Base-by-base conservation (phyloP, 2,113 vertebrate genomes). In the Stictonetta naevosa region DNA sequence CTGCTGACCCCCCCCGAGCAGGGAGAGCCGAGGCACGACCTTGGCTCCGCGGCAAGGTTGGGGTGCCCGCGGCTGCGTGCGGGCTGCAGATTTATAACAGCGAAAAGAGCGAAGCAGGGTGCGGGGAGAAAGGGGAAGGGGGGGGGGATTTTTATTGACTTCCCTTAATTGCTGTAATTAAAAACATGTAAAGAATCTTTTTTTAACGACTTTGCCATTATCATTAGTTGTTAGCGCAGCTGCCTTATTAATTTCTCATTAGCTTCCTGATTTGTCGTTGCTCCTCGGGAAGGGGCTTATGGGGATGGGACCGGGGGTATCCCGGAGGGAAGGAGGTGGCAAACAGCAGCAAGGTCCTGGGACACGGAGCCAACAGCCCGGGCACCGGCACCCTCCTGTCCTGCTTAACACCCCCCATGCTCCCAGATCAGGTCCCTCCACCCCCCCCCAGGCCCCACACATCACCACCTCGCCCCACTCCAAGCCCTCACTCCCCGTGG, bases 161-260 rank as follows among this genome's bases (percentile, higher is more conserved):
- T 90, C 95, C 81, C 89, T 97, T 98, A 98, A 98, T 98, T 96
- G 96, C 96, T 97, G 98, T 98, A 98, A 98, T 98, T 98, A 98
- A 98, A 98, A 98, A 97, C 97, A 97, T 86, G 97, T 97, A 98
- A 98, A 98, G 96, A 97, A 98, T 97, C 97, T 97, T 96, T 98
- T 97, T 97, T 97, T 97, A 98, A 98, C 10, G 97, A 98, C 98
- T 97, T 97, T 94, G 95, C 97, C 97, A 98, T 98, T 98, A 98
- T 93, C 97, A 97, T 97, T 93, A 97, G 96, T 97, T 97, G 95
- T 97, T 97, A 97, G 97, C 89, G 46, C 98, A 98, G 98, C 97
- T 98, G 97, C 96, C 97, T 97, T 98, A 98, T 98, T 98, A 97
- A 98, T 98, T 98, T 97, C 97, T 96, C 98, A 97, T 98, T 98